phyloP scores from a whole-genome alignment of 2,888 invertebrate species.

The Calliphora vomitoria region DNA sequence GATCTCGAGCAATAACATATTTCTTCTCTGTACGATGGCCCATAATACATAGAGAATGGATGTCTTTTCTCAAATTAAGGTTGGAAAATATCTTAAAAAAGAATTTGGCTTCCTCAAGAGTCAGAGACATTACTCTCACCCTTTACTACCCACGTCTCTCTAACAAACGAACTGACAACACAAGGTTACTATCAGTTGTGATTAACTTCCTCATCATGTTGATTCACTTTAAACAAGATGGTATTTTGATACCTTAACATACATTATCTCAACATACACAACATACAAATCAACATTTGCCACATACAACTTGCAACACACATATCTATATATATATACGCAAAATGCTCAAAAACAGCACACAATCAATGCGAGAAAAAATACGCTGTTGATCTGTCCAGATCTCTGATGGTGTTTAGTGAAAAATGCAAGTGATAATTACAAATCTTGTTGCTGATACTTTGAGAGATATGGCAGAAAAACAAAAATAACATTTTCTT shows the following conservation, averaged over 20 bases:
- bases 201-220: constrained; percentile 69
- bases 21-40: too few relatives aligned
- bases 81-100: too few relatives aligned
- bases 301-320: constrained; percentile 21
- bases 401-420: constrained; percentile 71
- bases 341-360: neutral
- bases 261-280: constrained; percentile 55
- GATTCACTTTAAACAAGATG: constrained; percentile 67
- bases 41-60: neutral
- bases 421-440: constrained; percentile 75
- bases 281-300: constrained; percentile 63
- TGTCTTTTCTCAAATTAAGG: too few relatives aligned
- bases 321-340: neutral
- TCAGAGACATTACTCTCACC: neutral
- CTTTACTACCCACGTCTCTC: constrained; percentile 7
- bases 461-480: constrained; percentile 51
- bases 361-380: constrained; percentile 32
- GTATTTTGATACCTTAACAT: constrained; percentile 66
- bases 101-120: too few relatives aligned
- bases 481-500: constrained; percentile 44
- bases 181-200: constrained; percentile 55
- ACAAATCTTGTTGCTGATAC: constrained; percentile 74
- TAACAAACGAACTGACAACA: constrained; percentile 16
- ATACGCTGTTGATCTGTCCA: constrained; percentile 47
- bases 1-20: too few relatives aligned